phyloP scores from a whole-genome alignment of 2,797 vertebrate genomes.

The Sebastolobus alascanus region DNA sequence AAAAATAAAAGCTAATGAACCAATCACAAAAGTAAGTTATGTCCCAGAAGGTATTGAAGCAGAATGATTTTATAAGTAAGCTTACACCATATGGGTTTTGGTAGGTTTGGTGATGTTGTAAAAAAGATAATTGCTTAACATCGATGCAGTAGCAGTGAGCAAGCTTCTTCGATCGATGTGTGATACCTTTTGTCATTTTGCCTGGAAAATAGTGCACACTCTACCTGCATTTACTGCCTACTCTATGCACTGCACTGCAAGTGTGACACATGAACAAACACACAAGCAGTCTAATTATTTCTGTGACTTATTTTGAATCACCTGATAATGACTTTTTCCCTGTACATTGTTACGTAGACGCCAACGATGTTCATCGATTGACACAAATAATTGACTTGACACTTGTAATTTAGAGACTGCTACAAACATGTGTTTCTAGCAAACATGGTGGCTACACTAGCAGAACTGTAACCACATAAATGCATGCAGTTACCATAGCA shows the following conservation, averaged over 20 bases:
- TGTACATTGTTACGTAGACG: not conserved
- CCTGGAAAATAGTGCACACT: not conserved
- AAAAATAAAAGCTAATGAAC: conserved; percentile 14
- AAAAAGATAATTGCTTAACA: not conserved
- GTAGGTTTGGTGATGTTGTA: not conserved
- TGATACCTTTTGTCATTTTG: no score
- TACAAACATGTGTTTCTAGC: not conserved
- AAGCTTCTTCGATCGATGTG: not conserved
- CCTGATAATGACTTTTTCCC: not conserved
- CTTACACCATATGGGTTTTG: not conserved
- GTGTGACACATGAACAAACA: not conserved
- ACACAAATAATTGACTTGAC: not conserved
- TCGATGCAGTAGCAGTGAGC: not conserved
- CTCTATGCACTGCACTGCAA: not conserved
- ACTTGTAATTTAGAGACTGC: not conserved
- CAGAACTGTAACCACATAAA: not conserved
- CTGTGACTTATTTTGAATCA: not conserved
- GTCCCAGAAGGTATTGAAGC: not conserved
- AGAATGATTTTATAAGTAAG: not conserved
- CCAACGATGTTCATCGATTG: not conserved
- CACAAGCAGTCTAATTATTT: not conserved
- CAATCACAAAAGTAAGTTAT: not conserved
- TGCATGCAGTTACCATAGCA: not conserved
- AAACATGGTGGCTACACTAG: not conserved
- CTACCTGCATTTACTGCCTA: not conserved